These are phyloP conservation scores for Liposcelis brunnea DNA, from an alignment of 2,888 invertebrate genomes.

Conservation along the genomic window DNA sequence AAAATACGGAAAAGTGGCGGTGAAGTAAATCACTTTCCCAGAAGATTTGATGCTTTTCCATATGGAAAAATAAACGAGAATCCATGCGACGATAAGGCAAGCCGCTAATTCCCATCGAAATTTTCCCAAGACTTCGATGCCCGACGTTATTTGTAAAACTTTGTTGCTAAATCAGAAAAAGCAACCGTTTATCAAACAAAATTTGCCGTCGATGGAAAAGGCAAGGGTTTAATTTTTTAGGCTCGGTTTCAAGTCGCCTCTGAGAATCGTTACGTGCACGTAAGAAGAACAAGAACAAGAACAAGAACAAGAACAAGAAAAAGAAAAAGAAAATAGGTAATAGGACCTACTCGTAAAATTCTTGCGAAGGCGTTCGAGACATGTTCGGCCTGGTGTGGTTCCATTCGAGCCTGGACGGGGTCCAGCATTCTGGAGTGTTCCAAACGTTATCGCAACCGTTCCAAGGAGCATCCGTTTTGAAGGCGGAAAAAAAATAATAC, in stretches of 20 bases:
- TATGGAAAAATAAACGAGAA: slow-evolving; percentile 85
- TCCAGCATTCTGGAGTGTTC: slow-evolving; percentile 77
- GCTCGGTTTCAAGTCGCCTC: too few species aligned
- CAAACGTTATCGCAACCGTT: slow-evolving; percentile 65
- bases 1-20: slow-evolving; percentile 80
- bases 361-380: slow-evolving; percentile 73
- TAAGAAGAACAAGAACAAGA: too few species aligned
- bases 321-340: too few species aligned
- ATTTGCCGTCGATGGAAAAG: background rate
- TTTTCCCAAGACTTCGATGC: slow-evolving; percentile 64
- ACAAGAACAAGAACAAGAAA: too few species aligned
- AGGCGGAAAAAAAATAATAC: slow-evolving; percentile 83
- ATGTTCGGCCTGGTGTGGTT: slow-evolving; percentile 50
- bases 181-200: background rate
- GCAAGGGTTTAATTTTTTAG: too few species aligned
- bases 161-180: slow-evolving; percentile 49
- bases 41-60: slow-evolving; percentile 96
- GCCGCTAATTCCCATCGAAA: slow-evolving; percentile 80
- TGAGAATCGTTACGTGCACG: too few species aligned
- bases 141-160: slow-evolving; percentile 66
- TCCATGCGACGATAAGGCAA: slow-evolving; percentile 81
- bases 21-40: slow-evolving; percentile 78
- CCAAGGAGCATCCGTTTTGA: slow-evolving; percentile 79
- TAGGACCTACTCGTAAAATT: slow-evolving; percentile 84
- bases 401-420: slow-evolving; percentile 28